Evolutionary conservation across 1,140 invertebrate genomes (phyloP).

Genomic region (Drosophila kepulauana): DNA sequence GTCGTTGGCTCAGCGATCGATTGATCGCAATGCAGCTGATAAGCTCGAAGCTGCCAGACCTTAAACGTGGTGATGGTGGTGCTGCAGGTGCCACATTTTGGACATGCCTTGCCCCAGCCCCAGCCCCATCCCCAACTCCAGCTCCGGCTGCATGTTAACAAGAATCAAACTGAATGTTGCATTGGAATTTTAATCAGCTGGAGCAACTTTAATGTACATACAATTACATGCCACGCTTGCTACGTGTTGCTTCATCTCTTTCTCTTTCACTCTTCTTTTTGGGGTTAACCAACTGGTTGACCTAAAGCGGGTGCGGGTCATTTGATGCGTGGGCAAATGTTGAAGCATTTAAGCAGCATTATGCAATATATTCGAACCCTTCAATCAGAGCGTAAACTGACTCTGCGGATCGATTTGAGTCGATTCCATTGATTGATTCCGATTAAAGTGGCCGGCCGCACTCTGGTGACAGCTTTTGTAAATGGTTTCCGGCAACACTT

Average conservation of each 20-base stretch:
- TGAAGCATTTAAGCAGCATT: too few species aligned
- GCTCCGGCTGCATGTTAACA: constrained; percentile 41
- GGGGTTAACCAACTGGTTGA: constrained; percentile 42
- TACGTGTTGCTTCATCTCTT: constrained; percentile 1
- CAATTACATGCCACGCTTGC: constrained; percentile 81
- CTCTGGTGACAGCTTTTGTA: constrained; percentile 77
- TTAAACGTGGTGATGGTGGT: constrained; percentile 49
- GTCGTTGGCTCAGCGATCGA: constrained; percentile 41
- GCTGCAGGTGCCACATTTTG: constrained; percentile 76
- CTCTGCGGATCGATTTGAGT: background rate
- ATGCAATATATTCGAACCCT: background rate
- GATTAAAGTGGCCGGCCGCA: constrained; percentile 62
- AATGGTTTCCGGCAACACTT: constrained; percentile 83
- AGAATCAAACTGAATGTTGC: constrained; percentile 14
- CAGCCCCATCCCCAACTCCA: background rate
- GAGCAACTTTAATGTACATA: constrained; percentile 55
- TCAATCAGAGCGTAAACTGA: constrained; percentile 9
- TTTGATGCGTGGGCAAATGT: constrained; percentile 54
- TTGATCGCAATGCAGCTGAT: constrained; percentile 74
- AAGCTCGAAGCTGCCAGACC: constrained; percentile 47
- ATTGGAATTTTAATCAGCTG: constrained; percentile 79
- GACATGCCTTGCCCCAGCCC: constrained; percentile 56
- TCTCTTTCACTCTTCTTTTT: background rate
- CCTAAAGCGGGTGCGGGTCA: constrained; percentile 46
- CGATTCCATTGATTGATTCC: constrained; percentile 65